A percentile compares a stretch with the other conserved stretches of the same genome.
phyloP scores from a whole-genome alignment of 2,888 invertebrate species.

The Tipula unca region DNA sequence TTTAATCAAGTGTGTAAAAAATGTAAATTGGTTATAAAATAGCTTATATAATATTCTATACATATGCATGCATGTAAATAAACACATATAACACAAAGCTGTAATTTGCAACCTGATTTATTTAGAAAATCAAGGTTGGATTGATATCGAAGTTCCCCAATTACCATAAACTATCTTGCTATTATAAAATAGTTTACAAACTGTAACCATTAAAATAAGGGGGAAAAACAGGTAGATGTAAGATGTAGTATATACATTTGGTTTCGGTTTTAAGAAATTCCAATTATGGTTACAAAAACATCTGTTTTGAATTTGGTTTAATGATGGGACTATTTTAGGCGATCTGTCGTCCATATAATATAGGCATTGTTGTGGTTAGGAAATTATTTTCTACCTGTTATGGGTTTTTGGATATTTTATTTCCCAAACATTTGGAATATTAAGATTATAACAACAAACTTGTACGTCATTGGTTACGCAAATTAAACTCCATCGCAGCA shows the following conservation, averaged over 20 bases:
- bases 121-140: neutral
- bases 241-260: neutral
- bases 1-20: neutral
- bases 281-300: neutral
- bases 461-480: neutral
- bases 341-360: neutral
- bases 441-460: neutral
- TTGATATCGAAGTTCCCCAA: neutral
- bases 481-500: neutral
- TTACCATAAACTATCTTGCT: neutral
- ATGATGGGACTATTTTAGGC: neutral
- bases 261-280: neutral
- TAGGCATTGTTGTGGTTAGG: neutral
- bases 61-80: neutral
- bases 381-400: neutral
- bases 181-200: neutral
- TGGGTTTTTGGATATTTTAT: neutral
- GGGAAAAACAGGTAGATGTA: neutral
- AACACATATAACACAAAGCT: neutral
- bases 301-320: neutral
- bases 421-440: neutral
- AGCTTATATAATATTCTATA: too few relatives aligned
- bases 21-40: too few relatives aligned
- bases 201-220: neutral
- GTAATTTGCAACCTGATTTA: neutral